Base-by-base conservation (phyloP, 1,140 invertebrate species). In the Fopius arisanus region DNA sequence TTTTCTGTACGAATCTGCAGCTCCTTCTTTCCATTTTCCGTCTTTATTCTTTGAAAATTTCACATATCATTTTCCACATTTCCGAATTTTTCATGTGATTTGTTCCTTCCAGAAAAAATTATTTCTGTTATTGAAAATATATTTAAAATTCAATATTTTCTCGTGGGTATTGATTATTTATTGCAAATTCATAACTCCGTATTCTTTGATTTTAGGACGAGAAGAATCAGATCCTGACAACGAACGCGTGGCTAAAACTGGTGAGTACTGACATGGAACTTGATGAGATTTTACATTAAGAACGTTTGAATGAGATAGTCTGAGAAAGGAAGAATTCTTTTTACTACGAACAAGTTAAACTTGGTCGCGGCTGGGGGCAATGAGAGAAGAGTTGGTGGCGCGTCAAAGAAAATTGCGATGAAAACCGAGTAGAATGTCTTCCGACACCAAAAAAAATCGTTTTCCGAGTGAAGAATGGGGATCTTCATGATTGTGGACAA, bases 221-320 rank as follows among this genome's bases (percentile, higher is more conserved):
- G 86, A 94, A 94, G 84, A 94, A 94, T 91, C 96, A 98, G 92
- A 96, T 97, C 87, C 92, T 98, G 85, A 96, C 96, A 83, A 97
- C 96, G 88, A 97, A 97, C 90, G 94, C 96, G 87, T 98, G 96
- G 96, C 93, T 97, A 82, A 96, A 97, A 90, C 92, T 97, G 95
- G 96, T 97, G 93, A 96, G 96, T 96, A 41, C 40, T 37, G 33
- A 37, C 9, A 37, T 12, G 1, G 9, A 37, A 37, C 33, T 37
- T 37, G 12, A 37, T 37, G 33, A 37, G 33, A 37, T 37, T 37
- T 37, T 7, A 37, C 12, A 37, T 37, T 37, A 37, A 37, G 12
- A 37, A 37, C 12, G 7, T 7, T 10, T 37, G 33, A 37, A 37
- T 37, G 1, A 37, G 33, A 37, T n/a, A n/a, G n/a, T n/a, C n/a